A percentile compares a stretch with the other conserved stretches of the same genome.
phyloP scores from a whole-genome alignment of 2,888 invertebrate genomes.

The Dysmachus trigonus region DNA sequence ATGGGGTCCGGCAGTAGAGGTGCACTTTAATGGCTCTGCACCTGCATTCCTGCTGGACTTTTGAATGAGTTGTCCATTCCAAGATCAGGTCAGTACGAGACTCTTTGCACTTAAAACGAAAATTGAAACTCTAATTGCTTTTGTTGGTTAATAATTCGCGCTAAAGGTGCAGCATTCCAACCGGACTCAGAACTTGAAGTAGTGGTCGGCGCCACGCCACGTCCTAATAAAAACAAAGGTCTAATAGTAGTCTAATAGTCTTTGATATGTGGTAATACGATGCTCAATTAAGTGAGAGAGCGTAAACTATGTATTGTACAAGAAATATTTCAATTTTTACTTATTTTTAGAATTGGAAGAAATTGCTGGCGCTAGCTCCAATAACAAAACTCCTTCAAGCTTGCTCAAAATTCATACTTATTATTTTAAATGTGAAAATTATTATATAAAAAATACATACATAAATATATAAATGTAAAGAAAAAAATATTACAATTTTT shows the following conservation, averaged over 20 bases:
- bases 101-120: background rate
- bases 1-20: background rate
- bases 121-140: background rate
- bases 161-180: background rate
- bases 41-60: background rate
- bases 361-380: too few relatives aligned
- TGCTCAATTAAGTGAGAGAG: too few relatives aligned
- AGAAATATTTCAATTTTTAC: too few relatives aligned
- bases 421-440: too few relatives aligned
- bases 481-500: too few relatives aligned
- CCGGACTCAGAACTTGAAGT: background rate
- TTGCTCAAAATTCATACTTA: too few relatives aligned
- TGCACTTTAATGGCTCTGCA: background rate
- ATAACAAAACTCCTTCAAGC: too few relatives aligned
- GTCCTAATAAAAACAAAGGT: background rate
- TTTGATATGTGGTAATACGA: background rate
- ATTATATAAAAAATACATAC: too few relatives aligned
- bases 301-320: too few relatives aligned
- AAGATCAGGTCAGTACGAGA: background rate
- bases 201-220: background rate
- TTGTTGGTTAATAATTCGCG: background rate
- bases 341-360: too few relatives aligned
- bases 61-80: background rate
- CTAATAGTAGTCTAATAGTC: background rate
- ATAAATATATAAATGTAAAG: too few relatives aligned